These are phyloP conservation scores for Trichonephila inaurata DNA, from an alignment of 1,140 invertebrate species.

Conservation along the genomic window DNA sequence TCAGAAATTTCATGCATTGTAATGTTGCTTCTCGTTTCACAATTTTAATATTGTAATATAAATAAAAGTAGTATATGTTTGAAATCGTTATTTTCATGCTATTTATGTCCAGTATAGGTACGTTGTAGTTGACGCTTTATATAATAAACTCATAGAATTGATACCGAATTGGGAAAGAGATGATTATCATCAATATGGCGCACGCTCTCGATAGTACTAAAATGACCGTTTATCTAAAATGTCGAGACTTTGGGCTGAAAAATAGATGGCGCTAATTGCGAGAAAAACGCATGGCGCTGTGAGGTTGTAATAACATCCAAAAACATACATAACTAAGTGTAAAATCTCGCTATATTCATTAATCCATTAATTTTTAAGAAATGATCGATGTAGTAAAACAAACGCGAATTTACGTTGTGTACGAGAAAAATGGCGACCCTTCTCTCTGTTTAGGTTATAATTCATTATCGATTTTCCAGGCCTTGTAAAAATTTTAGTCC, in stretches of 20 bases:
- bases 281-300: conserved; percentile 73
- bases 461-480: background rate
- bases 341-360: background rate
- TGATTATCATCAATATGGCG: conserved; percentile 63
- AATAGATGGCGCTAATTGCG: conserved; percentile 77
- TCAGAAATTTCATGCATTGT: conserved; percentile 28
- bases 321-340: background rate
- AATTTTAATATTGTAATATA: background rate
- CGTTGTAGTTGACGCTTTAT: background rate
- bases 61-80: background rate
- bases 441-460: background rate
- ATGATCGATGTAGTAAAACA: background rate
- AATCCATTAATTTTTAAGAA: background rate
- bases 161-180: background rate
- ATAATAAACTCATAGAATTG: background rate
- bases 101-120: background rate
- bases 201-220: background rate
- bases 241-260: conserved; percentile 55
- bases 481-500: background rate
- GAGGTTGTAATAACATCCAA: conserved; percentile 14
- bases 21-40: background rate
- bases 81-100: background rate
- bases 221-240: conserved; percentile 66
- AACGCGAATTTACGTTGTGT: background rate
- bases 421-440: conserved; percentile 28